Base-by-base conservation (phyloP, 2,113 vertebrate genomes). In the Lynx canadensis region DNA sequence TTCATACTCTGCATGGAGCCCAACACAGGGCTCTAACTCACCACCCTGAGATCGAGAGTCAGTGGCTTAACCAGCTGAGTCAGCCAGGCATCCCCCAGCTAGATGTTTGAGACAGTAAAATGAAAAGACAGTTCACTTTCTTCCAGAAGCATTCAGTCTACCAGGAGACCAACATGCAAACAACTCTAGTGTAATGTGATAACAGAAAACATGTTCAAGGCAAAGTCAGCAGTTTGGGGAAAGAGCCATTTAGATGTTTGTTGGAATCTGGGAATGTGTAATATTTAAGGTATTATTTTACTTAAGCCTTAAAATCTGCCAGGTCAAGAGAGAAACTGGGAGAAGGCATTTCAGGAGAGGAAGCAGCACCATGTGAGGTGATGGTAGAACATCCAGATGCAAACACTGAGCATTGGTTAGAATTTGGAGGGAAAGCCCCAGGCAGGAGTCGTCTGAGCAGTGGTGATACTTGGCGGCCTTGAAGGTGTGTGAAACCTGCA, bases 251-350 rank as follows among this genome's bases (percentile, higher is more conserved):
- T 31, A 68, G 21, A n/a, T 66, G 19, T 89, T 63, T 50, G 50
- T 81, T 57, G 57, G 63, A 90, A 48, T 92, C 63, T 94, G 41
- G 27, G 12, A 83, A 89, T 66, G 38, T 14, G 5, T 57, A 38
- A 63, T 38, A 55, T 63, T 89, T 73, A 63, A 45, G n/a, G 19
- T 71, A n/a, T 14, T 86, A 21, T 82, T 95, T 93, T 23, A 82
- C 41, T 11, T 87, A 74, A 95, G 57, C 57, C 69, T 91, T 89
- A 33, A 86, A 65, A 78, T 80, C 57, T 85, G 73, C 94, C 41
- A n/a, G 45, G n/a, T 89, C 76, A 57, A 69, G 92, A 94, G 79
- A 29, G 36, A 52, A 88, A 23, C 41, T 25, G 5, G 41, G 66
- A 79, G 89, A 80, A 81, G 38, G 29, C 11, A 16, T 95, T 60